phyloP scores from a whole-genome alignment of 2,113 vertebrate species.

The Nycticryphes semicollaris region DNA sequence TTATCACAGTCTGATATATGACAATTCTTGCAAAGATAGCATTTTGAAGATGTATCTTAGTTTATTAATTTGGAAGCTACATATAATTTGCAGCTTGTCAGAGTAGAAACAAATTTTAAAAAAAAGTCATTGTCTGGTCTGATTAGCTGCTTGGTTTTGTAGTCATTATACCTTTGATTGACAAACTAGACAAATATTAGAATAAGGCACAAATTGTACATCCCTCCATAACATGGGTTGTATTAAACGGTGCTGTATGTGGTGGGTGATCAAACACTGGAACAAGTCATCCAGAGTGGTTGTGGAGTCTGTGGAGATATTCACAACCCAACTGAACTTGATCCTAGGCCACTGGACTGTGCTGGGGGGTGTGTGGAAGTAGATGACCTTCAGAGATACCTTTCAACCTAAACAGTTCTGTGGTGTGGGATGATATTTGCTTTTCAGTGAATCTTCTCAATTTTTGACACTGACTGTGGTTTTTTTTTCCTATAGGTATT shows the following conservation, averaged over 20 bases:
- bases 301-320: background rate
- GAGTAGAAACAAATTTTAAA: background rate
- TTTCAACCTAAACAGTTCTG: background rate
- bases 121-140: background rate
- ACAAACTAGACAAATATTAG: background rate
- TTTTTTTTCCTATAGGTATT: slow-evolving; percentile 73
- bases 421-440: background rate
- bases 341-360: background rate
- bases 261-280: background rate
- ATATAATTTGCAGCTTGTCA: background rate
- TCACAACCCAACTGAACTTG: background rate
- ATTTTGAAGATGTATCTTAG: background rate
- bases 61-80: background rate
- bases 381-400: background rate
- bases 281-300: background rate
- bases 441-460: background rate
- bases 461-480: background rate
- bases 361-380: background rate
- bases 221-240: background rate
- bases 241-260: background rate
- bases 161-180: background rate
- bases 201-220: background rate
- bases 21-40: background rate
- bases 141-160: background rate
- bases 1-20: background rate